These are phyloP conservation scores for Drosophila athabasca DNA, from an alignment of 1,140 invertebrate species.

Conservation along the genomic window DNA sequence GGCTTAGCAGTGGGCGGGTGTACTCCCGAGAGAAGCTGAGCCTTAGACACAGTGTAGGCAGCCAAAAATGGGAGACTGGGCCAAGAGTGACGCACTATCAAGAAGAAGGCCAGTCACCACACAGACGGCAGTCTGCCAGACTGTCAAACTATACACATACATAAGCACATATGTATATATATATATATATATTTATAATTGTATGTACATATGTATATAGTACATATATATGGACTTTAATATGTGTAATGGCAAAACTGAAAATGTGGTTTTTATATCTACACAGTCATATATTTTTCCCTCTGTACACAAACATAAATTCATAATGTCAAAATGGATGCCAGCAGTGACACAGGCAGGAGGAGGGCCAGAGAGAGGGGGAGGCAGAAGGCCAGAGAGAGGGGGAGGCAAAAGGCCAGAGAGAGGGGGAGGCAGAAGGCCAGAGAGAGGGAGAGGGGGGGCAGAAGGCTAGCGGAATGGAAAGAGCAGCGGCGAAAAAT, in stretches of 20 bases:
- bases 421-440: no score
- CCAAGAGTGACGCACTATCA: slow-evolving; percentile 25
- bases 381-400: neutral
- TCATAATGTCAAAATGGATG: slow-evolving; percentile 41
- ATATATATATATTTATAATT: neutral
- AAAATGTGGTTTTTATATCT: slow-evolving; percentile 26
- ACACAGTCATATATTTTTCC: slow-evolving; percentile 8
- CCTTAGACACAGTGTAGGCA: no score
- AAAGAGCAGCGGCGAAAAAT: slow-evolving; percentile 6
- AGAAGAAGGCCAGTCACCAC: slow-evolving; percentile 14
- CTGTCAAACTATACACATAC: no score
- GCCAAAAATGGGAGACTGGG: neutral
- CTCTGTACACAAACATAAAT: slow-evolving; percentile 33
- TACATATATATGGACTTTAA: no score
- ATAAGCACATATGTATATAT: neutral
- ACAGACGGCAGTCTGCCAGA: neutral
- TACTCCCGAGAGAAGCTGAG: no score
- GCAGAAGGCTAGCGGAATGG: neutral
- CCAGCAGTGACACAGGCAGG: slow-evolving; percentile 28
- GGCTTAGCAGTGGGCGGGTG: no score
- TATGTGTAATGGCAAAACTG: slow-evolving; percentile 26
- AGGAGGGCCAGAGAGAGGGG: no score
- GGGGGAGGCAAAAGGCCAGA: neutral
- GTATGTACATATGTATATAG: no score
- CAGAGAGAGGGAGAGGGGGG: neutral